Evolutionary conservation across 2,888 invertebrate species (phyloP).

Genomic region (Pterostichus madidus): DNA sequence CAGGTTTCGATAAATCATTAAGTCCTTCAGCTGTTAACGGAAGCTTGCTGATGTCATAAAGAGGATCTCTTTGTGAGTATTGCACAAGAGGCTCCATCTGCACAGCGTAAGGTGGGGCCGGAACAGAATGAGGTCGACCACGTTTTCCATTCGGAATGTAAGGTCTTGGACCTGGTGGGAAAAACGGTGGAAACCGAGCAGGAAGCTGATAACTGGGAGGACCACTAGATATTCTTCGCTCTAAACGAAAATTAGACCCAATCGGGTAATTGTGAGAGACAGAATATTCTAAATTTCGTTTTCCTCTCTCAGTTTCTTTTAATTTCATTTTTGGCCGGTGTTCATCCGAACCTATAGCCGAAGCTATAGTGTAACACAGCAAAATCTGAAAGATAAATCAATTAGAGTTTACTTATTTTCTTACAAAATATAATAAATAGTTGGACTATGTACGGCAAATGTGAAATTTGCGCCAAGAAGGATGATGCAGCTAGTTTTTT

Average conservation of each 20-base stretch:
- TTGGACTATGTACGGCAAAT: slow-evolving; percentile 62
- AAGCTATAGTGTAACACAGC: slow-evolving; percentile 74
- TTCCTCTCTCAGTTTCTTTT: slow-evolving; percentile 79
- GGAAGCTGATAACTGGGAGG: slow-evolving; percentile 72
- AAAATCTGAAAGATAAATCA: slow-evolving; percentile 54
- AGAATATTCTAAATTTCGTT: slow-evolving; percentile 81
- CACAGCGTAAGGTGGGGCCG: slow-evolving; percentile 86
- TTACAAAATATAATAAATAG: slow-evolving; percentile 50
- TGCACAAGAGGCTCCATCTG: slow-evolving; percentile 90
- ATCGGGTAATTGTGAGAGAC: slow-evolving; percentile 81
- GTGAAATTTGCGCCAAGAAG: slow-evolving; percentile 62
- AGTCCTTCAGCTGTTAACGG: slow-evolving; percentile 74
- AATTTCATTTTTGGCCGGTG: slow-evolving; percentile 72
- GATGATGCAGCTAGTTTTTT: slow-evolving; percentile 63
- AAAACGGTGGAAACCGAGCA: slow-evolving; percentile 58
- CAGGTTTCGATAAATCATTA: slow-evolving; percentile 79
- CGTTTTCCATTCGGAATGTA: slow-evolving; percentile 72
- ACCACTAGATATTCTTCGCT: slow-evolving; percentile 80
- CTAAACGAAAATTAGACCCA: slow-evolving; percentile 79
- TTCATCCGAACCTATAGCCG: slow-evolving; percentile 77
- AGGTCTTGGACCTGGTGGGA: slow-evolving; percentile 70
- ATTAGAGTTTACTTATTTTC: slow-evolving; percentile 8
- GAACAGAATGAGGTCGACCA: slow-evolving; percentile 76
- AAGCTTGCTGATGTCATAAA: slow-evolving; percentile 82
- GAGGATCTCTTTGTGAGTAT: slow-evolving; percentile 88